A percentile compares a stretch with the other conserved stretches of the same genome.
These are phyloP conservation scores for Andrena bucephala DNA, from an alignment of 2,888 invertebrate species.

Conservation along the genomic window DNA sequence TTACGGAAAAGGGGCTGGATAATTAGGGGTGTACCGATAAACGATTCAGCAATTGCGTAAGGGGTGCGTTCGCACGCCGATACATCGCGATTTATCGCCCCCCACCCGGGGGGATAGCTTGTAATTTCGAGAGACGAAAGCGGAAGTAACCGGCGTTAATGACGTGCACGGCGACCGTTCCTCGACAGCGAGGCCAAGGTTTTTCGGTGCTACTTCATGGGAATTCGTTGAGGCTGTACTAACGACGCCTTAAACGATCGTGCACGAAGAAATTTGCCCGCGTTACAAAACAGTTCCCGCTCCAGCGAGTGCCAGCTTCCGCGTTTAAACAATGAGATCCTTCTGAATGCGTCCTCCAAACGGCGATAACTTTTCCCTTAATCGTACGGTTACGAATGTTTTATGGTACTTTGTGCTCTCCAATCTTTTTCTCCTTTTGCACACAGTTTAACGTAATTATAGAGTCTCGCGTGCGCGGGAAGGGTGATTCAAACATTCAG, in stretches of 20 bases:
- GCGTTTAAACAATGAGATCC: slow-evolving; percentile 19
- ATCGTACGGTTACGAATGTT: not conserved
- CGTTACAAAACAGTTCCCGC: slow-evolving; percentile 19
- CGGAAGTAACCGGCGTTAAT: slow-evolving; percentile 62
- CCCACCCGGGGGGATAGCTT: slow-evolving; percentile 16
- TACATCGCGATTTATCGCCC: slow-evolving; percentile 49
- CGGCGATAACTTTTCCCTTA: not conserved
- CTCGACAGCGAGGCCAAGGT: slow-evolving; percentile 40
- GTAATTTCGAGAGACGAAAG: slow-evolving; percentile 59
- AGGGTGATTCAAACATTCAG: too few species aligned
- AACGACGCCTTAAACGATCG: slow-evolving; percentile 59
- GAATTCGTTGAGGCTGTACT: slow-evolving; percentile 55
- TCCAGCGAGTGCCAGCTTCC: slow-evolving; percentile 13
- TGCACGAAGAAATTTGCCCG: slow-evolving; percentile 53
- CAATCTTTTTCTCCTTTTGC: too few species aligned
- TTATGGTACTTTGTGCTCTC: not conserved
- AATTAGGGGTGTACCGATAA: slow-evolving; percentile 34
- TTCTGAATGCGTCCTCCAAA: slow-evolving; percentile 4
- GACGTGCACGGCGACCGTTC: slow-evolving; percentile 34
- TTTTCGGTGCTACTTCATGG: slow-evolving; percentile 53
- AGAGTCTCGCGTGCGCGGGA: too few species aligned
- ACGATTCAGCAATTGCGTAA: slow-evolving; percentile 33
- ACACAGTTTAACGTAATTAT: too few species aligned
- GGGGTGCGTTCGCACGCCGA: slow-evolving; percentile 35
- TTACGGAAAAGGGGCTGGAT: not conserved